These are phyloP conservation scores for Timandra comae DNA, from an alignment of 2,888 invertebrate species.

Conservation along the genomic window DNA sequence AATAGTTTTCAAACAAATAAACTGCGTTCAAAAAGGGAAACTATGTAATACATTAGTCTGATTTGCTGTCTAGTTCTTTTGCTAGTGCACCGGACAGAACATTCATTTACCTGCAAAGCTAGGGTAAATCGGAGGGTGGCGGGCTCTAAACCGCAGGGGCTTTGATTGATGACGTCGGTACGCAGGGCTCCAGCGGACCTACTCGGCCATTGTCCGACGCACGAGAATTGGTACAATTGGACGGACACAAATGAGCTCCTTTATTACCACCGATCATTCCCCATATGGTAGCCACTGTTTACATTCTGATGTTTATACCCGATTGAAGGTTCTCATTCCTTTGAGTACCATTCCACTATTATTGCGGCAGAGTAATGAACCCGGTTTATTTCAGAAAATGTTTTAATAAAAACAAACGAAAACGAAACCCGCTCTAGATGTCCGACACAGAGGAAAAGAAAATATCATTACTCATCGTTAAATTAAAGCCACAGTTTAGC, in stretches of 20 bases:
- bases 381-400: no score
- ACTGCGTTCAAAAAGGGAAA: no score
- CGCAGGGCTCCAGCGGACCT: constrained; percentile 18
- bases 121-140: constrained; percentile 36
- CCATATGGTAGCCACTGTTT: constrained; percentile 14
- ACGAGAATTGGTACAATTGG: constrained; percentile 62
- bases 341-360: constrained; percentile 14
- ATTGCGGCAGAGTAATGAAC: no score
- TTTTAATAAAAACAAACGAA: no score
- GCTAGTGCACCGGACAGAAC: constrained; percentile 18
- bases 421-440: no score
- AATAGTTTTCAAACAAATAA: no score
- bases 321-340: constrained; percentile 23
- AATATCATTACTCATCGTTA: no score
- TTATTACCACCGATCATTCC: constrained; percentile 21
- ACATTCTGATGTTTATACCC: constrained; percentile 18
- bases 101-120: constrained; percentile 42
- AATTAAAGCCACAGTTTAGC: no score
- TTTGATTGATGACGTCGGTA: constrained; percentile 26
- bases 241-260: constrained; percentile 28
- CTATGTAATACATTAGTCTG: constrained; percentile 6
- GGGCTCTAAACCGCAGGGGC: constrained; percentile 13
- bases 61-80: constrained; percentile 13
- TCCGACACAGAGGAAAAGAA: no score
- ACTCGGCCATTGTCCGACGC: constrained; percentile 59